Evolutionary conservation across 2,113 vertebrate genomes (phyloP), one percentile per base, ranked within the genome.

Genomic region (Pseudopodoces humilis): DNA sequence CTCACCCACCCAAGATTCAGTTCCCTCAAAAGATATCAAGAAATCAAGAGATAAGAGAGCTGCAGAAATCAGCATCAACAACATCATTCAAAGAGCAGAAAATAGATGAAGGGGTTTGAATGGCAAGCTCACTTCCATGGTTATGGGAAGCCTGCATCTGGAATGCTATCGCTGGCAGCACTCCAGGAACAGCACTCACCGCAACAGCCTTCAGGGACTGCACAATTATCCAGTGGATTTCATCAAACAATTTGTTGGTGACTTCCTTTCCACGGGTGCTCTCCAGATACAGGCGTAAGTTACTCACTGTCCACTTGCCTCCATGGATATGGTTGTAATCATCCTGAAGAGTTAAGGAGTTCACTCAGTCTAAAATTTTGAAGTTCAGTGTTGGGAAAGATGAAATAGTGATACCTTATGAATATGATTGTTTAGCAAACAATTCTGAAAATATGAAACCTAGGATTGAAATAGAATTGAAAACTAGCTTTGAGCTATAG

Each of bases 281-380:
- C 98, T 99, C 99, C 90, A 99, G 97, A 96, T 99, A 99, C 56
- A 99, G 97, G 21, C 99, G 98, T 80, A 99, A 97, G 96, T 99
- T 99, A 93, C 97, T 99, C 94, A 99, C 99, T 0, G 99, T 99
- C 99, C 99, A 99, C 96, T 99, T 99, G 77, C 99, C 99, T 44
- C 99, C 99, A 3, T 99, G 99, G 82, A 99, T 98, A 31, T 99
- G 99, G 96, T 99, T 99, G 97, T 99, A 99, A 95, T 99, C 99
- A 59, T 99, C 99, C 99, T 99, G 97, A n/a, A 65, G 37, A 86
- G 77, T 72, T 82, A 83, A 93, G 27, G 30, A 65, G 44, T 53
- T 69, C 44, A 71, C 20, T 90, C 39, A 95, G 53, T 14, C 20
- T 47, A n/a, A 83, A 37, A n/a, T 67, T 85, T 56, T 83, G 64